phyloP scores from a whole-genome alignment of 2,888 invertebrate genomes.

The Acrocera orbiculus region DNA sequence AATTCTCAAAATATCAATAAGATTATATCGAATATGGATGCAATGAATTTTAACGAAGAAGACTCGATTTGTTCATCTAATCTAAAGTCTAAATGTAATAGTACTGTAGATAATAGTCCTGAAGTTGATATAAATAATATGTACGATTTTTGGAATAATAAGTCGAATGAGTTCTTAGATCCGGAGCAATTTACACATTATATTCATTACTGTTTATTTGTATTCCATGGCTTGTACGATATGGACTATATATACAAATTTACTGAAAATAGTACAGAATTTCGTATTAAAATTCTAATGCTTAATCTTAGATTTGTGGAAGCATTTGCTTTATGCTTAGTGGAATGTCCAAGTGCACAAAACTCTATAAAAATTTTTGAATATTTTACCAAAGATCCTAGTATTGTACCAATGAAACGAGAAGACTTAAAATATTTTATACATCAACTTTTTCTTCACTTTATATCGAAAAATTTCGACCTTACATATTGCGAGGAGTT shows the following conservation, averaged over 20 bases:
- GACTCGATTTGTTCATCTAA: constrained; percentile 20
- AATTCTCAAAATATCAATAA: constrained; percentile 28
- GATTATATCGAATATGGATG: constrained; percentile 28
- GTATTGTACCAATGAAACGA: constrained; percentile 28
- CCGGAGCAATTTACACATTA: too few relatives aligned
- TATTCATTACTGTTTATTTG: constrained; percentile 31
- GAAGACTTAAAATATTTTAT: constrained; percentile 30
- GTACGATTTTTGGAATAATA: constrained; percentile 20
- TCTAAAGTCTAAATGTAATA: too few relatives aligned
- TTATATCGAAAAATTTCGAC: constrained; percentile 24
- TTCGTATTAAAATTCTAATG: constrained; percentile 29
- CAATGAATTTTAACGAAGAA: constrained; percentile 25
- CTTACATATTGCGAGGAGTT: constrained; percentile 27
- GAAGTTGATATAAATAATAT: not conserved
- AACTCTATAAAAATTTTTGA: constrained; percentile 29
- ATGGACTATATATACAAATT: constrained; percentile 26
- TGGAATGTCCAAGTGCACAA: constrained; percentile 20
- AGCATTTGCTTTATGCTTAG: constrained; percentile 27
- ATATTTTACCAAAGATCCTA: constrained; percentile 31
- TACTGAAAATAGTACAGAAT: constrained; percentile 23
- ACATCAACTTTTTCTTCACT: constrained; percentile 28
- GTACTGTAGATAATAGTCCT: not conserved
- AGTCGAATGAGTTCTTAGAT: too few relatives aligned
- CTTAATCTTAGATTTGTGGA: constrained; percentile 30
- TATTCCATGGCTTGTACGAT: constrained; percentile 30